Base-by-base conservation (phyloP, 2,113 vertebrate species). In the Brachirus orientalis region DNA sequence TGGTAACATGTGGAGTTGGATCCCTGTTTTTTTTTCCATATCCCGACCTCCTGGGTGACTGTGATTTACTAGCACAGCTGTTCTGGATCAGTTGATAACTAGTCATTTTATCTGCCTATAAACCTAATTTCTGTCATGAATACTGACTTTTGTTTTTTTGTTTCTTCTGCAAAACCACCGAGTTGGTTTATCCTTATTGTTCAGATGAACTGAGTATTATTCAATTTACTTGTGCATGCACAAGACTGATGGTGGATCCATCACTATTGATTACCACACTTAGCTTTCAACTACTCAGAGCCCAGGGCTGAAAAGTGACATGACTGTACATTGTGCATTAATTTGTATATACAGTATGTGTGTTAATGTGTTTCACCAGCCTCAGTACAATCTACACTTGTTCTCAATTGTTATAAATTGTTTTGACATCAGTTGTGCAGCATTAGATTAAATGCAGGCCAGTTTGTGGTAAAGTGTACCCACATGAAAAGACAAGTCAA, bases 221-320 rank as follows among this genome's bases (percentile, higher is more conserved):
- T 50, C 45, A 38, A 1, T 72, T 73, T 13, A 51, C 36, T 63
- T 36, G n/a, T 63, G 51, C 63, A 46, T 19, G 40, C 53, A 79
- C 69, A 51, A 17, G 19, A 60, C 88, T 90, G 79, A 75, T 89
- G 87, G 65, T 69, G 50, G 78, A 83, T 77, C 78, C 84, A 83
- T 91, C 69, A 51, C 51, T 90, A 63, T 85, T 76, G 57, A 35
- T 33, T 70, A 79, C 55, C 69, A 71, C 80, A 83, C 80, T 79
- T 72, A 72, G 44, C 74, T 69, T 72, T 80, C 59, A 9, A 68
- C 33, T 47, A 43, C 41, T 48, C 54, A 35, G 14, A 64, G 64
- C 55, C 47, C 18, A 17, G 54, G 59, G 54, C 71, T 66, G 54
- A 44, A 67, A 65, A 78, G 74, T 78, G 53, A 37, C 62, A 50